phyloP scores from a whole-genome alignment of 2,888 invertebrate species.

The Zhuqinia jingwanae region DNA sequence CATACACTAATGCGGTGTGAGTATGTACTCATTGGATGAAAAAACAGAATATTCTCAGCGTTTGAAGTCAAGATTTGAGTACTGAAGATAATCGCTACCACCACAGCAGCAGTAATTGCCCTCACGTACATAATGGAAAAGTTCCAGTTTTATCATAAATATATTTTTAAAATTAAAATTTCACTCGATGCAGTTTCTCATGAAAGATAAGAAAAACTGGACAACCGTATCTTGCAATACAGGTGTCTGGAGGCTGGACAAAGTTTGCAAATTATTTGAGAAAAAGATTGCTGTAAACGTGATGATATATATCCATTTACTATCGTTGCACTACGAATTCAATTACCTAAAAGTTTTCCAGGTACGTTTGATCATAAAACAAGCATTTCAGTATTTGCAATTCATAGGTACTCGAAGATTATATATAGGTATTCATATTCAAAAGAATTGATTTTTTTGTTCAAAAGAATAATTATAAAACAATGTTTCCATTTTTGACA shows the following conservation, averaged over 20 bases:
- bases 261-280: background rate
- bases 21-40: conserved; percentile 56
- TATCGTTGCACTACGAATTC: too few relatives aligned
- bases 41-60: conserved; percentile 68
- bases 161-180: too few relatives aligned
- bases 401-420: too few relatives aligned
- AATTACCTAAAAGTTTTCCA: too few relatives aligned
- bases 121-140: background rate
- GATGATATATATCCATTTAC: background rate
- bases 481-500: too few relatives aligned
- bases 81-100: background rate
- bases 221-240: background rate
- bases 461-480: too few relatives aligned
- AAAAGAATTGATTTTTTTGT: too few relatives aligned
- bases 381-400: too few relatives aligned
- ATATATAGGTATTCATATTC: too few relatives aligned
- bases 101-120: background rate
- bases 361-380: too few relatives aligned
- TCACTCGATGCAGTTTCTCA: background rate
- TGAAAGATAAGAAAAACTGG: too few relatives aligned
- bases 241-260: background rate
- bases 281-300: background rate
- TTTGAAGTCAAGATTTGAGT: background rate
- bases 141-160: too few relatives aligned
- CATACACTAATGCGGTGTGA: conserved; percentile 69